Evolutionary conservation across 2,113 vertebrate genomes (phyloP), one percentile per base, ranked within the genome.

Genomic region (Euleptes europaea): DNA sequence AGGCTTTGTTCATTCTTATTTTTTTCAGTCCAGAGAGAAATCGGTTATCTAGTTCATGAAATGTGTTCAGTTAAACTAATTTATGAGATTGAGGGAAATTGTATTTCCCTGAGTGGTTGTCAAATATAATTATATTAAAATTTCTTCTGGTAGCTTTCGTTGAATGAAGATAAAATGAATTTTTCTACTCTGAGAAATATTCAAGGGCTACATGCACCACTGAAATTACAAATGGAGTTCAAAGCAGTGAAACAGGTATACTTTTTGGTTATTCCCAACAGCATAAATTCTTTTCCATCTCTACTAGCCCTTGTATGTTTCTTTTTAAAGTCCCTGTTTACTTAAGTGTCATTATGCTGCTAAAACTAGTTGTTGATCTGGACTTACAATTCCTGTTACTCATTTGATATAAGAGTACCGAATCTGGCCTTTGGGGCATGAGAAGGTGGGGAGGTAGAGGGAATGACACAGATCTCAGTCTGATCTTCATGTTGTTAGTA

Each of bases 201-300:
- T 92, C 99, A 98, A 95, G 98, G 98, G 89, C 95, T 98, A 3
- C 98, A 98, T 17, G 98, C 98, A 17, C 97, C 98, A 1, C 95
- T 99, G 38, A 99, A 99, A 91, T 92, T 99, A 74, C 98, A 99
- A 92, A 99, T 99, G 98, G 99, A 99, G 92, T 98, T 98, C 94
- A 97, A 96, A 90, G 98, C 98, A 57, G 97, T 97, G 31, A 97
- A 97, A 94, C 98, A 98, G 97, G 98, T 98, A 85, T 65, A 93
- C 19, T 7, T 57, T 78, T 78, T 78, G 19, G 85, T 11, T 19
- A 63, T 70, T 42, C 63, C 63, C 57, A 19, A 1, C 74, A 4
- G 26, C 42, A 31, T 49, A 0, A 71, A 10, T 5, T 8, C 11
- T 67, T 71, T 79, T 1, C 67, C 63, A 2, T 4, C 9, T 40